Base-by-base conservation (phyloP, 2,888 invertebrate genomes). In the Panopea generosa region DNA sequence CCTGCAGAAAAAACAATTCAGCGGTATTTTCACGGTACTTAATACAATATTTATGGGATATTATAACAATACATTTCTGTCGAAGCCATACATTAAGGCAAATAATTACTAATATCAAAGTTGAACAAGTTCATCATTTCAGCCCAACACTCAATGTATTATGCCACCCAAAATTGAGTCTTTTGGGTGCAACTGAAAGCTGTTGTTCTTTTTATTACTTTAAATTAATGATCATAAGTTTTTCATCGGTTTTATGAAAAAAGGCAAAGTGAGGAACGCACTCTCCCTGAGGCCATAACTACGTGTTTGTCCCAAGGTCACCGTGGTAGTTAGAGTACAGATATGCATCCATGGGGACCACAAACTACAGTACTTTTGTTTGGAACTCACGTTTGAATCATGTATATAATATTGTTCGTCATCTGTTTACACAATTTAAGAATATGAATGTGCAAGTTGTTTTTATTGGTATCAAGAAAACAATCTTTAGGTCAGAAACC, bases 11-110 rank as follows among this genome's bases (percentile, higher is more conserved):
- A 66, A 76, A 75, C 72, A 76, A 69, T 80, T 70, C 76, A 29
- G 56, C 26, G 73, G 73, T 68, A 71, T 76, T 80, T 68, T 80
- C 66, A 72, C 59, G 76, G 61, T 69, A 69, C 69, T 73, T 73
- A 73, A 65, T 69, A 61, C 66, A 69, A 65, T 73, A 70, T 73
- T 76, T 73, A 80, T 80, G 66, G 50, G 16, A 14, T 56, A 43
- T 50, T 55, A n/a, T 38, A 60, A 79, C 68, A 71, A 75, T 67
- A 60, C 27, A 20, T 26, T 33, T 53, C 71, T 75, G 72, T 75
- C 55, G 59, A 52, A 47, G 53, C 40, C 62, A 53, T 61, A 20
- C 26, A 72, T 72, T 71, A 68, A 56, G 68, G 57, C 63, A 71
- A 50, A 57, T 77, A 73, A 77, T 72, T 57, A 72, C 72, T 69